These are phyloP conservation scores for Leucoraja ocellata DNA, from an alignment of 2,797 vertebrate species.

Conservation along the genomic window DNA sequence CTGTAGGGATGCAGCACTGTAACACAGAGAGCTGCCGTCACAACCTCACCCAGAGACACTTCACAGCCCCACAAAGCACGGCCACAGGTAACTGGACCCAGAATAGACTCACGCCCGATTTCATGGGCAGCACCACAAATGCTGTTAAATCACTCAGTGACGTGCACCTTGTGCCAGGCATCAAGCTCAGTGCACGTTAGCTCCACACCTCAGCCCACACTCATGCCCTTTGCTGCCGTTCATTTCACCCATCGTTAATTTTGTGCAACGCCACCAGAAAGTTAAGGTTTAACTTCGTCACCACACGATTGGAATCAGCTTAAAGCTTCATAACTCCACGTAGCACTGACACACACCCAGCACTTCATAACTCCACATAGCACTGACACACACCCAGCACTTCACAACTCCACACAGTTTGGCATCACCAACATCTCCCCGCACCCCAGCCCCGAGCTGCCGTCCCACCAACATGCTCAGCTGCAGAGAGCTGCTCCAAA, in stretches of 20 bases:
- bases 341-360: too few species aligned
- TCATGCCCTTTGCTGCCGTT: neutral
- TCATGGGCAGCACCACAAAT: neutral
- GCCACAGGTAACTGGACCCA: neutral
- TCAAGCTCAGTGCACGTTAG: neutral
- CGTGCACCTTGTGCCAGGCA: neutral
- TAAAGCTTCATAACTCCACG: neutral
- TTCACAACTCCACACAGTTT: neutral
- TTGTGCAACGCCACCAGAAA: neutral
- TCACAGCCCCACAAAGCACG: neutral
- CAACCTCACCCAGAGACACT: neutral
- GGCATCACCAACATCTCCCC: too few species aligned
- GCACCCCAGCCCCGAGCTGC: too few species aligned
- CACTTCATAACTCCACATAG: too few species aligned
- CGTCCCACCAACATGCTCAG: too few species aligned
- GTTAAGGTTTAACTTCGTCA: neutral
- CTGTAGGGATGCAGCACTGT: slow-evolving; percentile 85
- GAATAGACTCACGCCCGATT: too few species aligned
- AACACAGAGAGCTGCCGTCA: slow-evolving; percentile 4
- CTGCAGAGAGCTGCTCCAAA: too few species aligned
- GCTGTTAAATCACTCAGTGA: neutral
- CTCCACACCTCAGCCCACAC: neutral
- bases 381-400: too few species aligned
- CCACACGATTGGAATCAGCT: neutral
- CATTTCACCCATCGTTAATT: neutral